Evolutionary conservation across 2,797 vertebrate genomes (phyloP), one percentile per base, ranked within the genome.

Genomic region (Molossus alvarezi): DNA sequence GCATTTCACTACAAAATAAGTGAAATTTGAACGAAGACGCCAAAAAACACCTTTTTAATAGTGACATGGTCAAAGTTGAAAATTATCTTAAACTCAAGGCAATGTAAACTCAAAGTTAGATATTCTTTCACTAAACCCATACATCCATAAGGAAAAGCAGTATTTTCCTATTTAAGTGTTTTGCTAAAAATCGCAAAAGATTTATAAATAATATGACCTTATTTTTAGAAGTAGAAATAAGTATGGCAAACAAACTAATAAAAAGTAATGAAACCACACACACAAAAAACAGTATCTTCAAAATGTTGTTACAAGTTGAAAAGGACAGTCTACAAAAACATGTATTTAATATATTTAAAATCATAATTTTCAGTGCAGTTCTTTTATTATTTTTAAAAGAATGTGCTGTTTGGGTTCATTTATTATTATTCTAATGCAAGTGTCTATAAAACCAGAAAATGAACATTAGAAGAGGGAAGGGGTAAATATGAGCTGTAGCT

Each of bases 221-320:
- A 81, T 80, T 55, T 94, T 84, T 58, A 48, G 23, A 94, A 71
- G 9, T 29, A 77, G 27, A 77, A 62, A 95, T 17, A 13, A 71
- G 48, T 86, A 48, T 64, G 60, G 3, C 17, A 51, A 83, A 90
- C 33, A 4, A 92, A 84, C 62, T 12, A 55, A 79, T 17, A 57
- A 86, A 27, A 60, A 33, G 20, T 18, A 76, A 89, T 79, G 51
- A 58, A 88, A 1, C 9, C 0, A 84, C 72, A 9, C 15, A 2
- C 72, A 9, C 15, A 2, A 29, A 29, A 73, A 62, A 6, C 11
- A 37, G 48, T 65, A 65, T 73, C 5, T 85, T 69, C 18, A 55
- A 76, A 85, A 88, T 15, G 5, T 8, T 77, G 1, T 3, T 55
- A 45, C 12, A 60, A 76, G 6, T 4, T 79, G 55, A 83, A 94